Base-by-base conservation (phyloP, 2,888 invertebrate species). In the Boloria selene region DNA sequence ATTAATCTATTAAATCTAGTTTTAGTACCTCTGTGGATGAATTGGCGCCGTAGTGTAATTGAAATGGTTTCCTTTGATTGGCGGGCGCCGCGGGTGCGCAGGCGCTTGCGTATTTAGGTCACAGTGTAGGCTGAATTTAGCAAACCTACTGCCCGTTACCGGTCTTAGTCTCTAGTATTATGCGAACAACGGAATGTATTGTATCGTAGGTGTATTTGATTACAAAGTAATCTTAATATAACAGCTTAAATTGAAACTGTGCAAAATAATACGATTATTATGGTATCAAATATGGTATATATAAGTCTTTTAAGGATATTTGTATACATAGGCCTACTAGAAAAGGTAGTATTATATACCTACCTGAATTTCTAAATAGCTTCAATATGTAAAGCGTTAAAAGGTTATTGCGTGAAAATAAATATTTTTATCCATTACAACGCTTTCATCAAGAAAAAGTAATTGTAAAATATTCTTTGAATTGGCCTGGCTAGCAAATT, bases 101-200 rank as follows among this genome's bases (percentile, higher is more conserved):
- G 85, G 82, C 87, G 85, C 84, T 73, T 75, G 75, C 77, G 81
- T 82, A 90, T 90, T 85, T 90, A 82, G 91, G 91, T 89, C 91
- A 87, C 79, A 79, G 87, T 85, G 89, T 90, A 86, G 90, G 89
- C 81, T 81, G 86, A 81, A 83, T 83, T 84, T 84, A 86, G 83
- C 76, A 81, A 84, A 83, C 67, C 70, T 69, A 80, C 79, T 81
- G 81, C 73, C 78, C 79, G 69, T 72, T 72, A 65, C 67, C 58
- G 59, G 63, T 63, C 49, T 59, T 13, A 58, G 53, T 64, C 61
- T 64, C 61, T 65, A 61, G 44, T 68, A 64, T 68, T 67, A 69
- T 68, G 60, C 63, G 54, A 58, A 68, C 65, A 70, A 65, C 59
- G 68, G 70, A 70, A 73, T 70, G 69, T 71, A 68, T 69, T 62